A percentile compares a stretch with the other conserved stretches of the same genome.
Conservation (phyloP, 1,140 invertebrate species). For the Pinna nobilis region DNA sequence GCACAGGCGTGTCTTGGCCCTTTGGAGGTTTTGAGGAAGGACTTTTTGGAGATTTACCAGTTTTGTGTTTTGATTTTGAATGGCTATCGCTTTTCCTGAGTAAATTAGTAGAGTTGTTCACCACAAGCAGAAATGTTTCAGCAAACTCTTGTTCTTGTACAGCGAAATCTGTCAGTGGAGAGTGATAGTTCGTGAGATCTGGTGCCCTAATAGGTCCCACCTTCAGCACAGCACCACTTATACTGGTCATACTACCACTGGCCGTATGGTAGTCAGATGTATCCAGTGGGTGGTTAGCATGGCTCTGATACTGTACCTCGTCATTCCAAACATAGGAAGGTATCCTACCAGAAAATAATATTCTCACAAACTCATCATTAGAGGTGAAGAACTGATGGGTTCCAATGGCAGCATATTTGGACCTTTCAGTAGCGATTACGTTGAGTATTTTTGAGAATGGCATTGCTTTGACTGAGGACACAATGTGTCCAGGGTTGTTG, state of each 20-base stretch:
- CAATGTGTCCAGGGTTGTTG: slow-evolving; percentile 54
- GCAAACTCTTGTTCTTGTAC: slow-evolving; percentile 70
- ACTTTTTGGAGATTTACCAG: slow-evolving; percentile 27
- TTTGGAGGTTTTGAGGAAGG: slow-evolving; percentile 48
- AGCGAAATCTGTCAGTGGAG: slow-evolving; percentile 68
- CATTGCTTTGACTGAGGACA: slow-evolving; percentile 60
- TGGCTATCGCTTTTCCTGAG: slow-evolving; percentile 62
- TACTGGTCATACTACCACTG: slow-evolving; percentile 63
- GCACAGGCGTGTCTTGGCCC: slow-evolving; percentile 60
- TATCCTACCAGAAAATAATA: slow-evolving; percentile 54
- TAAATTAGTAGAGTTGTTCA: slow-evolving; percentile 71
- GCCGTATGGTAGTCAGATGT: slow-evolving; percentile 68
- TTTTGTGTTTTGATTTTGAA: slow-evolving; percentile 40
- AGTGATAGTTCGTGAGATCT: slow-evolving; percentile 60
- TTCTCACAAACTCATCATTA: slow-evolving; percentile 65
- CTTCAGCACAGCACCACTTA: slow-evolving; percentile 61
- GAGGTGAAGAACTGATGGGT: slow-evolving; percentile 69
- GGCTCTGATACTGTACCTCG: slow-evolving; percentile 45
- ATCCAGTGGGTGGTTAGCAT: slow-evolving; percentile 41
- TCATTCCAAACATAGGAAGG: slow-evolving; percentile 66
- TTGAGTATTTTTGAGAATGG: slow-evolving; percentile 68
- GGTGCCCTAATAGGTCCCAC: slow-evolving; percentile 62
- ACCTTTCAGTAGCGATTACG: slow-evolving; percentile 67
- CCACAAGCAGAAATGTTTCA: slow-evolving; percentile 70
- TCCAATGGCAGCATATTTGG: slow-evolving; percentile 68